phyloP scores from a whole-genome alignment of 2,797 vertebrate species.

The Orestias chungarensis region DNA sequence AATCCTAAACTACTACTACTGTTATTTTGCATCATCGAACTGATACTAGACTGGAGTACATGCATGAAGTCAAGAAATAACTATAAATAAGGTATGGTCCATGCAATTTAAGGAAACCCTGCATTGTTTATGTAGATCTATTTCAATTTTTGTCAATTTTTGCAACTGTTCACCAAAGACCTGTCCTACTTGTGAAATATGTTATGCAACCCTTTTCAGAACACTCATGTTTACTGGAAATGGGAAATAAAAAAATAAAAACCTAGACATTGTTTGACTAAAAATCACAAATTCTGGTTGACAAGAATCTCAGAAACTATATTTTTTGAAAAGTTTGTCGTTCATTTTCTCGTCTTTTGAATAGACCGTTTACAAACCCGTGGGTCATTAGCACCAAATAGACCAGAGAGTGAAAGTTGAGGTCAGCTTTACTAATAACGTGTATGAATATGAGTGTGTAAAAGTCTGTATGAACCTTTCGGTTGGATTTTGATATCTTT shows the following conservation, averaged over 20 bases:
- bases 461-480: not conserved
- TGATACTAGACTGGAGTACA: not conserved
- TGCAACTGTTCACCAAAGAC: not conserved
- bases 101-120: not conserved
- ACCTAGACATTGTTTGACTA: not conserved
- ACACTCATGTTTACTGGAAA: not conserved
- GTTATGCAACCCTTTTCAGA: not conserved
- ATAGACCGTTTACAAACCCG: not conserved
- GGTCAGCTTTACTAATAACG: not conserved
- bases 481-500: no score
- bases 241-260: not conserved
- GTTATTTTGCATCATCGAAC: not conserved
- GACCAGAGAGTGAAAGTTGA: not conserved
- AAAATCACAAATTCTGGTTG: not conserved
- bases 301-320: not conserved
- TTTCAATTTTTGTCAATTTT: not conserved
- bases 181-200: not conserved
- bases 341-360: not conserved
- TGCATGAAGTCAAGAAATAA: not conserved
- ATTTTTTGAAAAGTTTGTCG: no score
- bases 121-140: not conserved
- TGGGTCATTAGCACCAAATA: not conserved
- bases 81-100: not conserved
- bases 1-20: not conserved
- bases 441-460: not conserved